Evolutionary conservation across 2,113 vertebrate genomes (phyloP), one percentile per base, ranked within the genome.

Genomic region (Mungos mungo): DNA sequence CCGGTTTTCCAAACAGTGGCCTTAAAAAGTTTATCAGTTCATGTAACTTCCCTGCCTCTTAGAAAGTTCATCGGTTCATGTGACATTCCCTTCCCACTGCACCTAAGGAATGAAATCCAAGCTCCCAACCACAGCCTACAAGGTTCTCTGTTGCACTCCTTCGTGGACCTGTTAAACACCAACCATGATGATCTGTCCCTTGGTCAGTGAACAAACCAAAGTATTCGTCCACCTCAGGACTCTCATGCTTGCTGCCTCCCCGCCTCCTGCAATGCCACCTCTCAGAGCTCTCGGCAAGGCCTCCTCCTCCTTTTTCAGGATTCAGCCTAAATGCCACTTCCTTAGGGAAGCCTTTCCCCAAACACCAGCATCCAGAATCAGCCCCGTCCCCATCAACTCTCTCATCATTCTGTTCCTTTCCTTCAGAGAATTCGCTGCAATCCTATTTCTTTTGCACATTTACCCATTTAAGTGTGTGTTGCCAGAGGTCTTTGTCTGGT

Each of bases 171-270:
- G 4, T 11, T 18, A 6, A 4, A 25, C 5, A 16, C 9, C 68
- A 88, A 47, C 33, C 79, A 45, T 3, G 21, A 68, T 2, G 54
- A 4, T 5, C 60, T 47, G 52, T n/a, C 50, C 27, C 38, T 18
- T 29, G 11, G 35, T 21, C 50, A 47, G 21, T 88, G 50, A 60
- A 90, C 60, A 80, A 29, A 35, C 31, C 27, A 41, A 54, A 29
- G 16, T 84, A 3, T 33, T 33, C 5, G 25, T 35, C 69, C 12
- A 57, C n/a, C 33, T 57, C 9, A 27, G 52, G 27, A 19, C 6
- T 13, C 16, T 41, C 0, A 0, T 9, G 11, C n/a, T 25, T 31
- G 60, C 79, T 68, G 12, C 16, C 45, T 57, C 65, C 0, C 4
- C 90, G 45, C 45, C 10, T 60, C 66, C 41, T 65, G 15, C 5